phyloP scores from a whole-genome alignment of 2,113 vertebrate species.

The Cephalopholis sonnerati region DNA sequence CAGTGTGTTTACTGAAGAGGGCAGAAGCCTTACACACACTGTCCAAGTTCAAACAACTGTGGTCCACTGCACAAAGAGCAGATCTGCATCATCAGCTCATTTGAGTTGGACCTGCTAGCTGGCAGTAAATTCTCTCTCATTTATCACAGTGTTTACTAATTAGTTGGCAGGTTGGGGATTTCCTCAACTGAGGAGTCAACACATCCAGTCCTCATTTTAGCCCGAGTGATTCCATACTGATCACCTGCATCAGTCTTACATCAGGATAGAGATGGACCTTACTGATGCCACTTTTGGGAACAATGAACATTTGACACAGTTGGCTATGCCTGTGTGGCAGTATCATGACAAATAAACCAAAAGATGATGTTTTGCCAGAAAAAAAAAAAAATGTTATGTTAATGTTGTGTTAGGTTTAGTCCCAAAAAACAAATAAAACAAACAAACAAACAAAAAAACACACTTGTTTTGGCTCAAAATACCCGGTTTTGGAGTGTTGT shows the following conservation, averaged over 20 bases:
- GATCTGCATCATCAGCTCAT: slow-evolving; percentile 61
- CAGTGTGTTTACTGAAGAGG: slow-evolving; percentile 44
- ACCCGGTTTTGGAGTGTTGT: too few relatives aligned
- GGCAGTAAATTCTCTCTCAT: slow-evolving; percentile 54
- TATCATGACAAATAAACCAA: too few relatives aligned
- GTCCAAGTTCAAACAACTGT: slow-evolving; percentile 26
- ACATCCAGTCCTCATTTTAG: slow-evolving; percentile 23
- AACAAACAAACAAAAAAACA: too few relatives aligned
- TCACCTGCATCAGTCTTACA: not conserved
- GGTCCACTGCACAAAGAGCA: slow-evolving; percentile 30
- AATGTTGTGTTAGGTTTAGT: too few relatives aligned
- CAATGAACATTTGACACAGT: not conserved
- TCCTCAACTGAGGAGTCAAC: slow-evolving; percentile 48
- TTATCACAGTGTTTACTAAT: slow-evolving; percentile 67
- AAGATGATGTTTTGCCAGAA: too few relatives aligned
- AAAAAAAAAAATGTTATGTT: too few relatives aligned
- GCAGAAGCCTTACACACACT: slow-evolving; percentile 1
- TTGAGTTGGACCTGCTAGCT: slow-evolving; percentile 30
- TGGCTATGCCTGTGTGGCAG: not conserved
- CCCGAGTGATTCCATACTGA: not conserved
- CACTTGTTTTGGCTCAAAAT: too few relatives aligned
- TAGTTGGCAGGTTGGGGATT: slow-evolving; percentile 48
- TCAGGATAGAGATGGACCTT: not conserved
- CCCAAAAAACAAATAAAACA: too few relatives aligned
- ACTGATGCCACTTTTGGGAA: not conserved